phyloP scores from a whole-genome alignment of 2,797 vertebrate genomes.

The Oophaga sylvatica region DNA sequence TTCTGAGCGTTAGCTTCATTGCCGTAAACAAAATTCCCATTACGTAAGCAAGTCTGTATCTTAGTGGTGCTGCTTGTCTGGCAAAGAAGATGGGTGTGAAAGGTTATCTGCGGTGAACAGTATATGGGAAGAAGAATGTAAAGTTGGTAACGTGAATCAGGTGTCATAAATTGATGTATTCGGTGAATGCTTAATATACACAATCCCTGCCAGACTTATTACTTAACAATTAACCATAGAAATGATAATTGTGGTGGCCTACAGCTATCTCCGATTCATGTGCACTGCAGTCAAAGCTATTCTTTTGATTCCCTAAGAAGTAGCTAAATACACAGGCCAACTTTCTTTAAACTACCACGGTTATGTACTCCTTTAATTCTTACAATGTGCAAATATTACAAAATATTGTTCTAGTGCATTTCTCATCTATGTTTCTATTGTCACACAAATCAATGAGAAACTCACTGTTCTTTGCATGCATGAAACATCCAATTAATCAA shows the following conservation, averaged over 20 bases:
- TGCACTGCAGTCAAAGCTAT: neutral
- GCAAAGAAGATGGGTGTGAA: constrained; percentile 5
- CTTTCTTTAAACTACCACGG: too few relatives aligned
- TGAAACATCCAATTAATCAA: constrained; percentile 36
- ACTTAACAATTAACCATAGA: neutral
- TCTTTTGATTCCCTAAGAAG: too few relatives aligned
- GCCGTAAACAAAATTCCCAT: neutral
- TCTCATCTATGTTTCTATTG: neutral
- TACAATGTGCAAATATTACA: too few relatives aligned
- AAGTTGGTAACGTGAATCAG: constrained; percentile 12
- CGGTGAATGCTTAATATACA: constrained; percentile 1
- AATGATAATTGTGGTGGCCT: neutral
- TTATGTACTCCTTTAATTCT: too few relatives aligned
- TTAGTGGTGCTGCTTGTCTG: neutral
- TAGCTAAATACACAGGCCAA: too few relatives aligned
- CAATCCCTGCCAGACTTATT: neutral
- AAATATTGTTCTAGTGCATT: constrained; percentile 20
- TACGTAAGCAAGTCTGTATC: neutral
- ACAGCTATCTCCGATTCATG: neutral
- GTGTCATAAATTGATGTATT: neutral
- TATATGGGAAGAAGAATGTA: constrained; percentile 2
- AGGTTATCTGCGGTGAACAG: constrained; percentile 18
- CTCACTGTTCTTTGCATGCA: constrained; percentile 12
- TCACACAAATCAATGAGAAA: constrained; percentile 22
- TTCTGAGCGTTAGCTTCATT: neutral